Percentiles rank a stretch among this genome's conserved stretches.
phyloP scores from a whole-genome alignment of 2,888 invertebrate genomes.

The Xestia xanthographa region DNA sequence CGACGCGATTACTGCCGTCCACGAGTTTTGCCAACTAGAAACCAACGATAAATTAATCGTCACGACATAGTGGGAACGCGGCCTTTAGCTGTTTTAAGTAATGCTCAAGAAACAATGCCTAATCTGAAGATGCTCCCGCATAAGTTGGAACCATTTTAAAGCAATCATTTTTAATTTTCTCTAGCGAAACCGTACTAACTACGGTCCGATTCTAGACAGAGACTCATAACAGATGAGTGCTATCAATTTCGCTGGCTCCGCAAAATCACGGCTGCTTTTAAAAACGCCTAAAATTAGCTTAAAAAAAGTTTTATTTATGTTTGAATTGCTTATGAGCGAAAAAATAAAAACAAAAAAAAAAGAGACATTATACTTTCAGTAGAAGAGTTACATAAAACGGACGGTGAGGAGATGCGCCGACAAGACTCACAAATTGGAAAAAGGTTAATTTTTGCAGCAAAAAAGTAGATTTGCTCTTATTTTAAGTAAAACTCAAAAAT shows the following conservation, averaged over 20 bases:
- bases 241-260: conserved; percentile 13
- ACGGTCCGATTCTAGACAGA: not conserved
- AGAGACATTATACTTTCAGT: conserved; percentile 43
- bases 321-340: conserved; percentile 27
- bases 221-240: not conserved
- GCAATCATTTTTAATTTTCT: conserved; percentile 1
- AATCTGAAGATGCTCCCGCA: conserved; percentile 4
- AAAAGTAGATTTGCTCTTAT: not conserved
- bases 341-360: not conserved
- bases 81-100: conserved; percentile 19
- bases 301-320: not conserved
- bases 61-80: too few relatives aligned
- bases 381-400: conserved; percentile 30
- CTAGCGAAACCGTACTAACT: not conserved
- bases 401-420: conserved; percentile 3
- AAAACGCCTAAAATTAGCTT: conserved; percentile 25
- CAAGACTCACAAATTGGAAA: conserved; percentile 19
- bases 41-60: too few relatives aligned
- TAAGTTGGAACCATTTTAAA: not conserved
- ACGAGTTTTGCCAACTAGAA: too few relatives aligned
- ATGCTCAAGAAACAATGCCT: conserved; percentile 3
- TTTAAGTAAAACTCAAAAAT: not conserved
- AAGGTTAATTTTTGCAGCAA: conserved; percentile 42
- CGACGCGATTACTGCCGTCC: too few relatives aligned
- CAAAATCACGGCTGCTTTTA: conserved; percentile 10